Evolutionary conservation across 1,140 invertebrate species (phyloP).

Genomic region (Euschistus heros): DNA sequence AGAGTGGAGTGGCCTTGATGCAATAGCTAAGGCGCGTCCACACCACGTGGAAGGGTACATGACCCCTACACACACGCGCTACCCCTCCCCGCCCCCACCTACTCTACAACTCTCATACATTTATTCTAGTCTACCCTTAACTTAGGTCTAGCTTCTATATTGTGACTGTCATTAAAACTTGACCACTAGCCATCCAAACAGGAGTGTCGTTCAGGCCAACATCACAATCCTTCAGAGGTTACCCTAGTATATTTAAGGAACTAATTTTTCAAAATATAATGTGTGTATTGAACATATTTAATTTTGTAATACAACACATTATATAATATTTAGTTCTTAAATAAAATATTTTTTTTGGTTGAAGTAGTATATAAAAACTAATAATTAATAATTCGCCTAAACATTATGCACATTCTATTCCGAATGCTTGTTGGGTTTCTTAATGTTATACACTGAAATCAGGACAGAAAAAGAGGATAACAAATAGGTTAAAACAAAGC

Average conservation of each 20-base stretch:
- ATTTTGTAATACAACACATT: too few relatives aligned
- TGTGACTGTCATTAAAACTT: not conserved
- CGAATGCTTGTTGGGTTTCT: too few relatives aligned
- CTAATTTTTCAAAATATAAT: not conserved
- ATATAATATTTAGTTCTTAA: too few relatives aligned
- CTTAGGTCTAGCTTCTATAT: not conserved
- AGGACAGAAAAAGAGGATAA: too few relatives aligned
- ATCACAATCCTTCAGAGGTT: not conserved
- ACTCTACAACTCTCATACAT: not conserved
- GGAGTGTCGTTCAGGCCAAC: not conserved
- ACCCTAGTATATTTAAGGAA: not conserved
- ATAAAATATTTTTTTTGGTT: too few relatives aligned
- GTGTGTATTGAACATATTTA: too few relatives aligned
- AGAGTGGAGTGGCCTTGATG: not conserved
- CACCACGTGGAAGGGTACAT: constrained; percentile 16
- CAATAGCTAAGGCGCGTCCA: constrained; percentile 2
- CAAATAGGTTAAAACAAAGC: too few relatives aligned
- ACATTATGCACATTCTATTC: too few relatives aligned
- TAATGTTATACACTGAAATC: too few relatives aligned
- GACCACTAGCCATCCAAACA: not conserved
- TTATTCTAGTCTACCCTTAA: not conserved
- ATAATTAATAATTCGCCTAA: too few relatives aligned
- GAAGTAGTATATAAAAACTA: too few relatives aligned
- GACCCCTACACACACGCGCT: constrained; percentile 16
- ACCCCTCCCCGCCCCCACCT: constrained; percentile 6